phyloP scores from a whole-genome alignment of 2,888 invertebrate species.

The Drosophila testacea region DNA sequence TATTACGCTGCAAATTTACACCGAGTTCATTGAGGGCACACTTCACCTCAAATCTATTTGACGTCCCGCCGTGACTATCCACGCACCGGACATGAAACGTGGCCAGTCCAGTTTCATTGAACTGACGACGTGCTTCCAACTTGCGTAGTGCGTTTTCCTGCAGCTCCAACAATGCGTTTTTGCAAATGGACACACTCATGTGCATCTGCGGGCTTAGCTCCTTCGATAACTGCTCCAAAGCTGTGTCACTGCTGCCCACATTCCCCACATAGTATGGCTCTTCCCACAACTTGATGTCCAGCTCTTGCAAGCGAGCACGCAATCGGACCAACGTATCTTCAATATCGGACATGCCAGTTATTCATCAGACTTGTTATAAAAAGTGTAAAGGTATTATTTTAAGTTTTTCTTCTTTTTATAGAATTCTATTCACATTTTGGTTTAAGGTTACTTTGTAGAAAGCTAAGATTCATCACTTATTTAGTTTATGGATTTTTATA shows the following conservation, averaged over 20 bases:
- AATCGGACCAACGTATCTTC: constrained; percentile 89
- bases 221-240: constrained; percentile 85
- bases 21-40: constrained; percentile 86
- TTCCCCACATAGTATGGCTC: constrained; percentile 88
- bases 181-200: constrained; percentile 71
- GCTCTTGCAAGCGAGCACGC: constrained; percentile 88
- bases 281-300: constrained; percentile 91
- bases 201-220: constrained; percentile 87
- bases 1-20: constrained; percentile 86
- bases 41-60: constrained; percentile 87
- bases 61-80: constrained; percentile 84
- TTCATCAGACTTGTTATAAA: neutral
- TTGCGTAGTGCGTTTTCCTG: constrained; percentile 88
- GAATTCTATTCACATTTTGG: neutral
- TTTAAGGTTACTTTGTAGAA: neutral
- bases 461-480: neutral
- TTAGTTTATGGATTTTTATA: neutral
- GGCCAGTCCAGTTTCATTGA: constrained; percentile 89
- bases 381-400: neutral
- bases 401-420: neutral
- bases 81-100: constrained; percentile 90
- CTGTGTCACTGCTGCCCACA: constrained; percentile 85
- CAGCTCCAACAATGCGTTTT: constrained; percentile 48
- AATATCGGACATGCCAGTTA: constrained; percentile 72
- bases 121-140: constrained; percentile 89